These are phyloP conservation scores for Paraescarpia echinospica DNA, from an alignment of 1,140 invertebrate species.

Conservation along the genomic window DNA sequence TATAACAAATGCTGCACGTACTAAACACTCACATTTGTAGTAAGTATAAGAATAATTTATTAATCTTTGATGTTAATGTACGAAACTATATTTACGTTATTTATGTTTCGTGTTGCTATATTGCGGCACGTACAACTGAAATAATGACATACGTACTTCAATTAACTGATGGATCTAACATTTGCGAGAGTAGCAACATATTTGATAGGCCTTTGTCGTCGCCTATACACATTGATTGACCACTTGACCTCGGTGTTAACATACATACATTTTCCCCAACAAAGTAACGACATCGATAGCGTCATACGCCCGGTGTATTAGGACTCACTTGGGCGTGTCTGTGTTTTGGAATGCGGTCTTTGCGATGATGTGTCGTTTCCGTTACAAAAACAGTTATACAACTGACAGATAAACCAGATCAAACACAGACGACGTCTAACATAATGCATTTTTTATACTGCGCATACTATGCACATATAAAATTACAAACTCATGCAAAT, in stretches of 20 bases:
- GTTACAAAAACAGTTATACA: too few relatives aligned
- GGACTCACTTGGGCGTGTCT: not conserved
- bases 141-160: not conserved
- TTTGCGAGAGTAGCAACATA: not conserved
- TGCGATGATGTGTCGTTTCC: not conserved
- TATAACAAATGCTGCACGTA: too few relatives aligned
- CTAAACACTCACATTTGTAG: too few relatives aligned
- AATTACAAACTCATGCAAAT: too few relatives aligned
- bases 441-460: too few relatives aligned
- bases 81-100: not conserved
- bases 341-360: not conserved
- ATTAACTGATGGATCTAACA: not conserved
- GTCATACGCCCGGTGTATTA: not conserved
- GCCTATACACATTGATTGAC: not conserved
- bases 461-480: too few relatives aligned
- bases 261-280: not conserved
- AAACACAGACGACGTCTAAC: too few relatives aligned
- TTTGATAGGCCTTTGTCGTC: not conserved
- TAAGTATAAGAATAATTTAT: not conserved
- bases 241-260: not conserved
- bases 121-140: not conserved
- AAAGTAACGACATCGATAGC: not conserved
- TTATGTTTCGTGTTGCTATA: not conserved
- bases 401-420: too few relatives aligned
- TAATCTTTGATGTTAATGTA: not conserved